Evolutionary conservation across 2,888 invertebrate species (phyloP), one percentile per base, ranked within the genome.

Genomic region (Tineola bisselliella): DNA sequence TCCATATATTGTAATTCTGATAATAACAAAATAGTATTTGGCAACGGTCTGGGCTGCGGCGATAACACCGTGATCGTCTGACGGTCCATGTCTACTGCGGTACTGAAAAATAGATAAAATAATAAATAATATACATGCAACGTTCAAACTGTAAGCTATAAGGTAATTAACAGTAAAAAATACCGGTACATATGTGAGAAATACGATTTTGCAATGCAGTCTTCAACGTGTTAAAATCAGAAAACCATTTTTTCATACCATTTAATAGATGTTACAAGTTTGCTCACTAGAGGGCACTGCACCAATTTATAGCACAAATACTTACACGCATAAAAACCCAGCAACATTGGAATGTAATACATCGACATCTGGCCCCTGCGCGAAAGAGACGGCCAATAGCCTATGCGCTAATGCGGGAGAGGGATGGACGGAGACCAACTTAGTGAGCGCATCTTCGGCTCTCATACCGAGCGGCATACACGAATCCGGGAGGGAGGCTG

Each of bases 401-500:
- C 97, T 96, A 86, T 99, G 96, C 56, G 94, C 84, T 57, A 98
- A 88, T 64, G 91, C 91, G 0, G 91, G 88, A 70, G 93, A 90
- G 1, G 96, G 93, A 63, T 91, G 89, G 43, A 97, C 91, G 0
- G 91, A 84, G 31, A 98, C 96, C 61, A 98, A 87, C 84, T 96
- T 96, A 0, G 96, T 97, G 64, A 94, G 88, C 74, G 95, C 96
- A 79, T 98, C 98, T 73, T 94, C 94, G 12, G 88, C 89, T 71
- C 95, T 95, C 96, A 98, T 98, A 59, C 98, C 99, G 62, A 98
- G 89, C 0, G 99, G 99, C 91, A 99, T 92, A 77, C 98, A 97
- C 1, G 98, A 98, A 71, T 95, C 96, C 0, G 99, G 98, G 62
- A 99, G 84, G 0, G 94, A 91, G 0, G 96, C 96, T 0, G 97